A percentile compares a stretch with the other conserved stretches of the same genome.
Evolutionary conservation across 2,113 vertebrate species (phyloP).

Genomic region (Stictonetta naevosa): DNA sequence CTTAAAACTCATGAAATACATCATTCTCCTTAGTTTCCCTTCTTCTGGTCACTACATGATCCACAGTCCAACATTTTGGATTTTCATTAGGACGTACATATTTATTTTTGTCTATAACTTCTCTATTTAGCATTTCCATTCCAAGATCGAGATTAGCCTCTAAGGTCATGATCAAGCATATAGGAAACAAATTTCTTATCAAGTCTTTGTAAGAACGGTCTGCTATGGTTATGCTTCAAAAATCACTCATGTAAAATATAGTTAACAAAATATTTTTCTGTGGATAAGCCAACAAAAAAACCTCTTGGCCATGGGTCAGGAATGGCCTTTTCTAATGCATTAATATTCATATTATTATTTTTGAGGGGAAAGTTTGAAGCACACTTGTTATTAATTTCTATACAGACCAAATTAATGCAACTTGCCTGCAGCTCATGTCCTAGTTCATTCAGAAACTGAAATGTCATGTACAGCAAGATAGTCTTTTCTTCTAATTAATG

Average conservation of each 20-base stretch:
- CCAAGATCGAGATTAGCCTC: background rate
- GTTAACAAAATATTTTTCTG: slow-evolving; percentile 3
- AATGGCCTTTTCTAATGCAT: slow-evolving; percentile 32
- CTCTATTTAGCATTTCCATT: background rate
- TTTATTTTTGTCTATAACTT: background rate
- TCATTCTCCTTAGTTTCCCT: background rate
- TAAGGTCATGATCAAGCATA: background rate
- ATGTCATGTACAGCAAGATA: slow-evolving; percentile 17
- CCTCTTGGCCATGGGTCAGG: background rate
- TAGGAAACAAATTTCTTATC: background rate
- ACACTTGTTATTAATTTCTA: slow-evolving; percentile 42
- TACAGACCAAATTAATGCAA: slow-evolving; percentile 21
- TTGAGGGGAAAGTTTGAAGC: background rate
- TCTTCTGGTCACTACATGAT: background rate
- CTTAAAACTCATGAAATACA: background rate
- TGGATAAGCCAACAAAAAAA: background rate
- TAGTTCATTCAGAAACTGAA: slow-evolving; percentile 51
- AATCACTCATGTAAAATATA: background rate
- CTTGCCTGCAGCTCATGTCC: slow-evolving; percentile 40
- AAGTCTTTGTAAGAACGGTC: background rate
- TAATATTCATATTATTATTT: slow-evolving; percentile 35
- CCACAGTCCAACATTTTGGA: background rate
- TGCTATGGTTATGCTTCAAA: background rate
- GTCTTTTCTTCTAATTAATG: slow-evolving; percentile 54
- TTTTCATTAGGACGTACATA: background rate